These are phyloP conservation scores for Phycodurus eques DNA, from an alignment of 2,113 vertebrate species.

Conservation along the genomic window DNA sequence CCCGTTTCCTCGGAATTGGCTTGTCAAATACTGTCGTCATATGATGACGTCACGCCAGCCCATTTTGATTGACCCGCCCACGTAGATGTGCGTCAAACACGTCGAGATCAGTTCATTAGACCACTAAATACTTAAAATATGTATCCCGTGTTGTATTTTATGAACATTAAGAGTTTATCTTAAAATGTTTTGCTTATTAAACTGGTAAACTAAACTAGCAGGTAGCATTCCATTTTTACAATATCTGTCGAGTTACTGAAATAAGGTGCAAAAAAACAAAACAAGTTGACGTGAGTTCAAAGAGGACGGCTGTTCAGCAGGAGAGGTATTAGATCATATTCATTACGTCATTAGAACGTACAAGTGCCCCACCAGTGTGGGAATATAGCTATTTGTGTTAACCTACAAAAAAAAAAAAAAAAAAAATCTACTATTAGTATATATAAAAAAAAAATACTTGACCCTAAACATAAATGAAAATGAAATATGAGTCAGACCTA, in stretches of 20 bases:
- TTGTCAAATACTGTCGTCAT: constrained; percentile 68
- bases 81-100: not conserved
- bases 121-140: not conserved
- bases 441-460: not conserved
- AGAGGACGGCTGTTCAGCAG: not conserved
- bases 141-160: no score
- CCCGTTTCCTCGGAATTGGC: constrained; percentile 63
- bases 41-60: constrained; percentile 8
- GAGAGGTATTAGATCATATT: constrained; percentile 54
- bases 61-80: not conserved
- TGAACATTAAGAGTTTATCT: not conserved
- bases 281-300: not conserved
- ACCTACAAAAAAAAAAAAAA: not conserved
- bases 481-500: no score
- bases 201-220: no score
- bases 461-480: not conserved
- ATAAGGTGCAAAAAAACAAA: not conserved
- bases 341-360: constrained; percentile 62
- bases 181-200: not conserved
- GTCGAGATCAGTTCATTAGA: not conserved
- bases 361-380: not conserved
- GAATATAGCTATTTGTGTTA: not conserved
- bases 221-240: no score
- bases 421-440: not conserved
- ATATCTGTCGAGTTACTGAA: no score